Evolutionary conservation across 2,888 invertebrate genomes (phyloP).

Genomic region (Cephalotes varians): DNA sequence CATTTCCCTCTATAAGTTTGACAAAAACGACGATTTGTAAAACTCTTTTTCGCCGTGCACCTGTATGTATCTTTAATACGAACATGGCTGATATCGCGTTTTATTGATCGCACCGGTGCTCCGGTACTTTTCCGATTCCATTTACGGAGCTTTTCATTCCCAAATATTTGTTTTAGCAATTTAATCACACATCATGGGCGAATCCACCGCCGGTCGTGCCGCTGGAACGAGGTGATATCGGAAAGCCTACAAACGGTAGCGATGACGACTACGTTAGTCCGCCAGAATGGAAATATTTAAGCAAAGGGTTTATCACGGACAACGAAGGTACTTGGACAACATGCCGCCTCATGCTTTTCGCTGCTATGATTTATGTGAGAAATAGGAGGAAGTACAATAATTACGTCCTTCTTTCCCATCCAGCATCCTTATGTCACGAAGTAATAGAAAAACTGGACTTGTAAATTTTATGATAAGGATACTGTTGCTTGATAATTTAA

Average conservation of each 20-base stretch:
- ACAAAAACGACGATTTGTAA: constrained; percentile 8
- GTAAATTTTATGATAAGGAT: neutral
- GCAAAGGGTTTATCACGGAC: constrained; percentile 42
- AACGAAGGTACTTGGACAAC: constrained; percentile 65
- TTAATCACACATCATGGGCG: constrained; percentile 61
- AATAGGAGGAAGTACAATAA: constrained; percentile 46
- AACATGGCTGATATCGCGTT: constrained; percentile 28
- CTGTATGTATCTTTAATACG: neutral
- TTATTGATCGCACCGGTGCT: constrained; percentile 32
- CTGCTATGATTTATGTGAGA: constrained; percentile 48
- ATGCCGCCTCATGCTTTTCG: constrained; percentile 47
- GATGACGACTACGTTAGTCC: constrained; percentile 61
- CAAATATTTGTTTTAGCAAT: constrained; percentile 64
- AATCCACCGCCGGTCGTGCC: constrained; percentile 68
- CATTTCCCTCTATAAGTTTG: constrained; percentile 8
- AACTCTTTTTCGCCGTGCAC: neutral
- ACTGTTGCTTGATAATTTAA: neutral
- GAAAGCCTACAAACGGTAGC: constrained; percentile 58
- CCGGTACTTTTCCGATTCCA: constrained; percentile 30
- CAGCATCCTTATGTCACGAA: neutral
- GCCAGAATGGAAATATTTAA: constrained; percentile 51
- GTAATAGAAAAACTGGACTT: neutral
- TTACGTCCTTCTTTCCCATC: constrained; percentile 18
- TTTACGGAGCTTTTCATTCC: constrained; percentile 26
- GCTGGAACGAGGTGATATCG: constrained; percentile 75